Conservation (phyloP, 1,140 invertebrate species). For the Ptiloglossa arizonensis region DNA sequence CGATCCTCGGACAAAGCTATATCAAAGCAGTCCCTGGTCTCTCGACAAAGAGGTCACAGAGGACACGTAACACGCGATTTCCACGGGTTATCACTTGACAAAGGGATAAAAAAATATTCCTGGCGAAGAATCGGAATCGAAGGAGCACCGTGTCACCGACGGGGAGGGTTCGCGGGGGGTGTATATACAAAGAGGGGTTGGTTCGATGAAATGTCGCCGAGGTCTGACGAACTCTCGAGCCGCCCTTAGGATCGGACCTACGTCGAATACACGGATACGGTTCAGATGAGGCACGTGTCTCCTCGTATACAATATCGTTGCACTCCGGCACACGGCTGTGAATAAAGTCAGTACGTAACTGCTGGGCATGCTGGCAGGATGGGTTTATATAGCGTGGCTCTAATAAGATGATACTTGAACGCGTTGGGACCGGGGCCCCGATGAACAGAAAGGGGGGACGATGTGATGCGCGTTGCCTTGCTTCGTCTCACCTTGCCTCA, state of each 20-base stretch:
- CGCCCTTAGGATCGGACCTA: background rate
- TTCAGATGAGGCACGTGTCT: conserved; percentile 21
- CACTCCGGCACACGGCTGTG: conserved; percentile 71
- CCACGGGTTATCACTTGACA: background rate
- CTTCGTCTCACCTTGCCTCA: conserved; percentile 63
- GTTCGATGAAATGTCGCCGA: conserved; percentile 31
- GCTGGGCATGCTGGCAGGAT: conserved; percentile 74
- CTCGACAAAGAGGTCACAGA: background rate
- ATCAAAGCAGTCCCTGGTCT: background rate
- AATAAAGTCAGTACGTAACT: conserved; percentile 78
- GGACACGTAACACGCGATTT: too few species aligned
- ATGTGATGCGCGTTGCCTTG: conserved; percentile 51
- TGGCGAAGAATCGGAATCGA: too few species aligned
- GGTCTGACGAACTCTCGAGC: background rate
- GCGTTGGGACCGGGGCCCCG: conserved; percentile 48
- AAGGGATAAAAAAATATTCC: background rate
- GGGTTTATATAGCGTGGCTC: conserved; percentile 81
- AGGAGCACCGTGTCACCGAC: conserved; percentile 24
- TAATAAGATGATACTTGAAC: conserved; percentile 81
- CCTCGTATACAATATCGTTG: conserved; percentile 46
- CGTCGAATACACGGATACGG: conserved; percentile 31
- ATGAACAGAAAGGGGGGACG: conserved; percentile 49
- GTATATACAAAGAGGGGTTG: too few species aligned
- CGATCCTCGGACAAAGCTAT: background rate
- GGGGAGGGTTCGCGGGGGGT: background rate